phyloP scores from a whole-genome alignment of 2,797 vertebrate species.

The Meda fulgida region DNA sequence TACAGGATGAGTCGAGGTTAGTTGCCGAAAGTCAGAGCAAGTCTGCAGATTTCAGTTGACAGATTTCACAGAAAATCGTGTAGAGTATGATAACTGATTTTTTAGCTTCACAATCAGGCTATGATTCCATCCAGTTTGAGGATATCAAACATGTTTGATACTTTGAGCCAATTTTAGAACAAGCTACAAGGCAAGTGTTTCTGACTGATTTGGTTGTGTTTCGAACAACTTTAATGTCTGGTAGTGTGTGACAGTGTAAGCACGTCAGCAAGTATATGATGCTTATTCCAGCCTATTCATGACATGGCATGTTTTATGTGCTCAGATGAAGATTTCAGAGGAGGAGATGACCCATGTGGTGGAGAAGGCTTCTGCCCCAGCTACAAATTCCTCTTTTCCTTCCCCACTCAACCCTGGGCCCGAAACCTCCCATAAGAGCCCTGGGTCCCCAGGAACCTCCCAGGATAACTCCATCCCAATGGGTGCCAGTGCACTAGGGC shows the following conservation, averaged over 20 bases:
- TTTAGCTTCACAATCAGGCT: neutral
- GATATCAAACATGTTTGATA: neutral
- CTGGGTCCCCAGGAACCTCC: constrained; percentile 13
- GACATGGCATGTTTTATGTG: neutral
- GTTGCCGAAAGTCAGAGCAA: neutral
- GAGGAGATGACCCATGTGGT: constrained; percentile 67
- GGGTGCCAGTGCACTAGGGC: constrained; percentile 44
- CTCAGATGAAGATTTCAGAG: constrained; percentile 68
- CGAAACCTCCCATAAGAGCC: constrained; percentile 20
- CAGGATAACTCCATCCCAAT: constrained; percentile 24
- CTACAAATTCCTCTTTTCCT: constrained; percentile 31
- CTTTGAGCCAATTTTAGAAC: neutral
- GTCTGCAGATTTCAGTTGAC: neutral
- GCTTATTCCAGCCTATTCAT: neutral
- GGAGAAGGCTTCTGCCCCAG: constrained; percentile 37
- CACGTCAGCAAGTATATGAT: neutral
- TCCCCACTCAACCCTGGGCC: constrained; percentile 22
- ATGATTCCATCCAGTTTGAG: neutral
- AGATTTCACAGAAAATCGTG: neutral
- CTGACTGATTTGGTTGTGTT: neutral
- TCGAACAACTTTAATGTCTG: neutral
- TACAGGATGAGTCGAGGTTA: neutral
- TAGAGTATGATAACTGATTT: neutral
- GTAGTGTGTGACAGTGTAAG: neutral
- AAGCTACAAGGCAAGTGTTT: neutral